Evolutionary conservation across 2,113 vertebrate species (phyloP).

Genomic region (Danio rerio): DNA sequence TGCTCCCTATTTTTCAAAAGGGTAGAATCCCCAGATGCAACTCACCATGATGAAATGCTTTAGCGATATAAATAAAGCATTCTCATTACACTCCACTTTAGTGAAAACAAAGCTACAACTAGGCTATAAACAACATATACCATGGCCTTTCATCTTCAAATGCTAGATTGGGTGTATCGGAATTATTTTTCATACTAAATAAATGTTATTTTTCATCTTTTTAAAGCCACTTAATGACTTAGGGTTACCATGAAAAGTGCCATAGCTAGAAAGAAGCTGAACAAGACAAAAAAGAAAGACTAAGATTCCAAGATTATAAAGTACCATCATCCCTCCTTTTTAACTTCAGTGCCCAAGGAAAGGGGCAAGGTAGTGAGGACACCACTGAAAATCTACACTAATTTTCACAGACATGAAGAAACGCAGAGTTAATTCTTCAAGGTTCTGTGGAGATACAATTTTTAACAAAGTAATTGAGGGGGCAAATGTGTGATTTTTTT

Average conservation of each 20-base stretch:
- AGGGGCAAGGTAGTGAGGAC: conserved; percentile 72
- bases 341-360: conserved; percentile 75
- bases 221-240: background rate
- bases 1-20: conserved; percentile 19
- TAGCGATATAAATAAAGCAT: background rate
- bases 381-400: conserved; percentile 69
- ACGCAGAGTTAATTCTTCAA: conserved; percentile 50
- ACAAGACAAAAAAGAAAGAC: conserved; percentile 6
- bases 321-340: conserved; percentile 70
- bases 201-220: background rate
- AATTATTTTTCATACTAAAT: background rate
- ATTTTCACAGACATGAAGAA: conserved; percentile 67
- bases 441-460: conserved; percentile 22
- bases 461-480: background rate
- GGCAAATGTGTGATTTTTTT: conserved; percentile 60
- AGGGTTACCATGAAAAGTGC: conserved; percentile 56
- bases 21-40: background rate
- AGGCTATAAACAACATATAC: background rate
- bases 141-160: background rate
- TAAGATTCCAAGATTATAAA: conserved; percentile 61
- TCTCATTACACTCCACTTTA: background rate
- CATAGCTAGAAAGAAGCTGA: conserved; percentile 16
- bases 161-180: background rate
- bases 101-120: background rate
- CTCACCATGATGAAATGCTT: background rate